A percentile compares a stretch with the other conserved stretches of the same genome.
phyloP scores from a whole-genome alignment of 2,797 vertebrate species.

The Scyliorhinus canicula region DNA sequence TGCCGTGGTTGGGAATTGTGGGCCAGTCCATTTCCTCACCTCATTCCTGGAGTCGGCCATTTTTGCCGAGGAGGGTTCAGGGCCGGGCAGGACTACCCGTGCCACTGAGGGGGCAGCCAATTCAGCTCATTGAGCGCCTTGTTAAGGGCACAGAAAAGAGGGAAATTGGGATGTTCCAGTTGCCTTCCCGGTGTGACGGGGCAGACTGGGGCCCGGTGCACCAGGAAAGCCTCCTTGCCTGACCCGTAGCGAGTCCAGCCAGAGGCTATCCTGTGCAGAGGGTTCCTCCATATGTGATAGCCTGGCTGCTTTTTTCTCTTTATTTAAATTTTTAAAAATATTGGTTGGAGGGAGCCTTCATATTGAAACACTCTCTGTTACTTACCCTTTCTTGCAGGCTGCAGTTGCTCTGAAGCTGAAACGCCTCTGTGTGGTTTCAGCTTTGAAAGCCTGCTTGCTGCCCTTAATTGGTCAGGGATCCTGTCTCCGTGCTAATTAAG shows the following conservation, averaged over 20 bases:
- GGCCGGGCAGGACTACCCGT: neutral
- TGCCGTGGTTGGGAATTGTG: neutral
- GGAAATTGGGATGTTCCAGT: neutral
- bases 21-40: neutral
- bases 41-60: neutral
- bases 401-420: no score
- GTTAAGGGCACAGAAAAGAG: neutral
- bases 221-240: neutral
- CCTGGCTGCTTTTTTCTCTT: neutral
- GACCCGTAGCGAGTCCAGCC: neutral
- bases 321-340: neutral
- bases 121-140: neutral
- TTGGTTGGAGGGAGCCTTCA: no score
- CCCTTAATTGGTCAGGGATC: no score
- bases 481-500: no score
- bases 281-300: neutral
- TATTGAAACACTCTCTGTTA: no score
- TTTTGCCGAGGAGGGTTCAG: neutral
- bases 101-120: neutral
- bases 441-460: no score
- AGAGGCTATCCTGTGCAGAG: neutral
- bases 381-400: no score
- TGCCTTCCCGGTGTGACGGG: neutral
- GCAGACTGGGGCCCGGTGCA: neutral
- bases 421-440: no score